phyloP scores from a whole-genome alignment of 2,888 invertebrate species.

The Clunio marinus region DNA sequence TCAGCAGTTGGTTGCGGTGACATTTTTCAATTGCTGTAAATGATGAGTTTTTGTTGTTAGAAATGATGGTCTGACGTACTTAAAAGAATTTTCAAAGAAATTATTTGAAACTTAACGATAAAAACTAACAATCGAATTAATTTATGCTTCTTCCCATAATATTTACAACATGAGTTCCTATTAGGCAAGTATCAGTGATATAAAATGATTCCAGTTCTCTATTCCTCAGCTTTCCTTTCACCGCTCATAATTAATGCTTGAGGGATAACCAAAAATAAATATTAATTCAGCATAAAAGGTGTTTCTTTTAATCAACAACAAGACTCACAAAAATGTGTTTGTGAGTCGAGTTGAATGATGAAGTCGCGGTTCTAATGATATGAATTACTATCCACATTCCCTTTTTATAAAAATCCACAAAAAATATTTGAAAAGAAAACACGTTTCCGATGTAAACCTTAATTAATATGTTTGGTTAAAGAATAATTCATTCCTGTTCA shows the following conservation, averaged over 20 bases:
- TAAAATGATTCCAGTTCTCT: background rate
- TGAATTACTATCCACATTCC: constrained; percentile 7
- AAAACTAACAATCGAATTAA: background rate
- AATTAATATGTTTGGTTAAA: constrained; percentile 32
- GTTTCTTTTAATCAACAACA: background rate
- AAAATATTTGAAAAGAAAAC: constrained; percentile 6
- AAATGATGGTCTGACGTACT: background rate
- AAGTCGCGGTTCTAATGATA: constrained; percentile 23
- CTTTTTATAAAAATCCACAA: constrained; percentile 18
- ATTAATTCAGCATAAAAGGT: constrained; percentile 26
- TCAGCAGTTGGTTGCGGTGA: too few species aligned
- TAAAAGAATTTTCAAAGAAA: background rate
- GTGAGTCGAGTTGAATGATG: background rate
- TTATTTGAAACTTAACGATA: background rate
- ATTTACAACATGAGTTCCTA: background rate
- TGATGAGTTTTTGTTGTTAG: background rate
- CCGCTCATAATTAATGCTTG: constrained; percentile 1
- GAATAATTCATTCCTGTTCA: background rate
- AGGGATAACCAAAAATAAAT: constrained; percentile 18
- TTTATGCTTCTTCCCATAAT: background rate
- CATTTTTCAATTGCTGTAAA: background rate
- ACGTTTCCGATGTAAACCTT: constrained; percentile 32
- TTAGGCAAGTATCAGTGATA: background rate
- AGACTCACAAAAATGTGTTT: background rate
- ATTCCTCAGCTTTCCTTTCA: background rate